Evolutionary conservation across 1,140 invertebrate genomes (phyloP).

Genomic region (Neodiprion pinetum): DNA sequence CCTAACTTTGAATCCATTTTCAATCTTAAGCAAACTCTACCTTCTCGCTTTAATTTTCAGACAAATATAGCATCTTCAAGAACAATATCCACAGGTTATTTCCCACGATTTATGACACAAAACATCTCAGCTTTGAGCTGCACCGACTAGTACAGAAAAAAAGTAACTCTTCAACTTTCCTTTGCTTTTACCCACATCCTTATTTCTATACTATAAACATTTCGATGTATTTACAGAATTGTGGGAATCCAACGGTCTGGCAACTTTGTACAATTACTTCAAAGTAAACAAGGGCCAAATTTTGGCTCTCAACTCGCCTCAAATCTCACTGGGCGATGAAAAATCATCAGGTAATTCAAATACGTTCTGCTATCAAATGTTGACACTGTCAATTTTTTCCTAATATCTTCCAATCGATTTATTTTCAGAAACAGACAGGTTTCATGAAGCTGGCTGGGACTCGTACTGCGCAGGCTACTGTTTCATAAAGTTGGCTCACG

Average conservation of each 20-base stretch:
- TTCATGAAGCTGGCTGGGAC: constrained; percentile 81
- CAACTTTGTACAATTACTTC: constrained; percentile 68
- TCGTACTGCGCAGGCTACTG: constrained; percentile 74
- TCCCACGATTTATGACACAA: constrained; percentile 77
- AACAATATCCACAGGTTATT: constrained; percentile 68
- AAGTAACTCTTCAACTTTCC: constrained; percentile 37
- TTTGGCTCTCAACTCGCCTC: constrained; percentile 48
- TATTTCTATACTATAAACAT: too few relatives aligned
- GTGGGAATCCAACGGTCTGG: constrained; percentile 63
- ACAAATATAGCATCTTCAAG: constrained; percentile 73
- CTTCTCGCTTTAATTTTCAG: constrained; percentile 44
- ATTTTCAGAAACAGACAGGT: constrained; percentile 47
- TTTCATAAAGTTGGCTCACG: constrained; percentile 66
- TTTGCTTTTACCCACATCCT: constrained; percentile 15
- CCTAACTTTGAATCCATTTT: too few relatives aligned
- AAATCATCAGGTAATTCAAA: constrained; percentile 16
- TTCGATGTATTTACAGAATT: constrained; percentile 46
- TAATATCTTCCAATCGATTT: neutral
- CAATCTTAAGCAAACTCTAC: neutral
- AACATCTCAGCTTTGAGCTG: constrained; percentile 70
- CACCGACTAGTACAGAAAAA: constrained; percentile 54
- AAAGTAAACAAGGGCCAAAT: constrained; percentile 52
- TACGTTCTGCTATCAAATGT: constrained; percentile 8
- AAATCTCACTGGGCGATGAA: constrained; percentile 49
- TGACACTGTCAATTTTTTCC: constrained; percentile 12